phyloP scores from a whole-genome alignment of 2,888 invertebrate species.

The Halictus quadricinctus region DNA sequence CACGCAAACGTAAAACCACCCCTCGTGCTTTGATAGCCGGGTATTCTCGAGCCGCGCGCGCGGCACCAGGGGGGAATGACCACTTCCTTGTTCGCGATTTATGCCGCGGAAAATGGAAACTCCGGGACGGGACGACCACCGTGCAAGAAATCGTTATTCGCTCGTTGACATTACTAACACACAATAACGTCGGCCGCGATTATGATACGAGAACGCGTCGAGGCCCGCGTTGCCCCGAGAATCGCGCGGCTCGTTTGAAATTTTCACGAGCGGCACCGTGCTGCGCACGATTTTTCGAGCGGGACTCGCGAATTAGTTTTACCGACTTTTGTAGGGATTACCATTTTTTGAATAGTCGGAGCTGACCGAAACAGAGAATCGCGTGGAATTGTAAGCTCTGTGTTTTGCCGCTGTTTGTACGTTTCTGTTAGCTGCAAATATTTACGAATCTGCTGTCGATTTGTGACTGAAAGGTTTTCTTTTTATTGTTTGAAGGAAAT shows the following conservation, averaged over 20 bases:
- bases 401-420: neutral
- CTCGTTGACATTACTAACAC: neutral
- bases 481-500: neutral
- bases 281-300: neutral
- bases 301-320: neutral
- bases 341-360: neutral
- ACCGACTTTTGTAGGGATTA: neutral
- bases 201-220: neutral
- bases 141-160: slow-evolving; percentile 2
- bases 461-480: neutral
- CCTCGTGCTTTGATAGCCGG: slow-evolving; percentile 36
- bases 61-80: slow-evolving; percentile 43
- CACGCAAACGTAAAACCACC: slow-evolving; percentile 52
- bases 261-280: neutral
- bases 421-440: neutral
- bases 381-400: neutral
- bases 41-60: slow-evolving; percentile 30
- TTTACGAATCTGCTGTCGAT: neutral
- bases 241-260: neutral
- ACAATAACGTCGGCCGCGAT: neutral
- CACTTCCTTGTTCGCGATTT: slow-evolving; percentile 45
- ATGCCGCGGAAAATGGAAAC: slow-evolving; percentile 10
- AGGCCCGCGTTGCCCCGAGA: neutral
- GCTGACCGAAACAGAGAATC: neutral
- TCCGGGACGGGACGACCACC: neutral